phyloP scores from a whole-genome alignment of 2,888 invertebrate genomes.

The Amphipyra tragopoginis region DNA sequence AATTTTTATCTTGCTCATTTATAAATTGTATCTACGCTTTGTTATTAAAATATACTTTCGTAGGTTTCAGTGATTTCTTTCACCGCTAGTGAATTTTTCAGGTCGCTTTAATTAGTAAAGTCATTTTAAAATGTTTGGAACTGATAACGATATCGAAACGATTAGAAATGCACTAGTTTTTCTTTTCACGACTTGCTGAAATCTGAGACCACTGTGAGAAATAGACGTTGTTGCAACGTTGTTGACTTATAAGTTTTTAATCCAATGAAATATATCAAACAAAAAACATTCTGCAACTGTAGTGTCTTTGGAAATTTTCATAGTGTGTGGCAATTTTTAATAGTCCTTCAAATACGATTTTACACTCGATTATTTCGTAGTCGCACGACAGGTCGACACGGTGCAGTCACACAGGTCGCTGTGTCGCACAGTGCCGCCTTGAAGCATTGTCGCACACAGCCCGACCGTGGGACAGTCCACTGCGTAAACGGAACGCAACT shows the following conservation, averaged over 20 bases:
- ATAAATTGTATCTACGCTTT: too few species aligned
- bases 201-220: slow-evolving; percentile 21
- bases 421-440: slow-evolving; percentile 57
- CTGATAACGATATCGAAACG: slow-evolving; percentile 11
- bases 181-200: slow-evolving; percentile 8
- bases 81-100: too few species aligned
- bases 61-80: too few species aligned
- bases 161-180: slow-evolving; percentile 30
- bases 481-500: slow-evolving; percentile 85
- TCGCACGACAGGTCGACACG: slow-evolving; percentile 71
- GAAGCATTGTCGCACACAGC: slow-evolving; percentile 60
- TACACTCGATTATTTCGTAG: slow-evolving; percentile 77
- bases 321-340: slow-evolving; percentile 73
- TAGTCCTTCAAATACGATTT: slow-evolving; percentile 81
- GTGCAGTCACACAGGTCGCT: slow-evolving; percentile 66
- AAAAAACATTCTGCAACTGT: slow-evolving; percentile 39
- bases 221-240: slow-evolving; percentile 18
- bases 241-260: slow-evolving; percentile 22
- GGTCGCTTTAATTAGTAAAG: too few species aligned
- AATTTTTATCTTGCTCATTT: too few species aligned
- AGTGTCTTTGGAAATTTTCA: slow-evolving; percentile 63
- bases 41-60: too few species aligned
- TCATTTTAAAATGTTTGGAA: not conserved
- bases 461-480: slow-evolving; percentile 84
- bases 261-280: slow-evolving; percentile 6